phyloP scores from a whole-genome alignment of 2,113 vertebrate species.

The Anser brachyrhynchus region DNA sequence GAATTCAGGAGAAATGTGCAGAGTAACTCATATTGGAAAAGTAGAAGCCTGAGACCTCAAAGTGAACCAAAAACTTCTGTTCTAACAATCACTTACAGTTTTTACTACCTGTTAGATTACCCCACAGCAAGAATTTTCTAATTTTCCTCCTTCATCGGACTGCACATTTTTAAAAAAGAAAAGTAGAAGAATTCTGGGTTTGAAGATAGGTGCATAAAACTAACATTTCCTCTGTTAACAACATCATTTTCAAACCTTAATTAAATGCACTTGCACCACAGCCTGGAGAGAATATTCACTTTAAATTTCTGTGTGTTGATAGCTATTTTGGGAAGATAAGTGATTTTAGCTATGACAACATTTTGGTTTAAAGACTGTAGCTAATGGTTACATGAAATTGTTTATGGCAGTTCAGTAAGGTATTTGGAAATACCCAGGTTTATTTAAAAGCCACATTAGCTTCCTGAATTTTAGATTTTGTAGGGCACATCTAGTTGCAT shows the following conservation, averaged over 20 bases:
- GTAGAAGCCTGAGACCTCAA: not conserved
- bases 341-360: not conserved
- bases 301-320: not conserved
- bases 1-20: fast-evolving
- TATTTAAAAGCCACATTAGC: not conserved
- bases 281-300: not conserved
- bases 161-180: not conserved
- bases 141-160: not conserved
- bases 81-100: not conserved
- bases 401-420: not conserved
- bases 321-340: not conserved
- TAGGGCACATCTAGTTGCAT: not conserved
- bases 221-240: not conserved
- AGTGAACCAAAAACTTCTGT: not conserved
- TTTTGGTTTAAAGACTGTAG: not conserved
- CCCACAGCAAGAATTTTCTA: not conserved
- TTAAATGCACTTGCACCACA: not conserved
- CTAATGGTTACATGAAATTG: not conserved
- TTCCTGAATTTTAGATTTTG: not conserved
- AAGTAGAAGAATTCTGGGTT: not conserved
- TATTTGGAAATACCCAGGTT: not conserved
- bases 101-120: not conserved
- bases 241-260: not conserved
- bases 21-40: not conserved
- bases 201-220: not conserved